Conservation (phyloP, 2,113 vertebrate species). For the Cygnus buccinator region DNA sequence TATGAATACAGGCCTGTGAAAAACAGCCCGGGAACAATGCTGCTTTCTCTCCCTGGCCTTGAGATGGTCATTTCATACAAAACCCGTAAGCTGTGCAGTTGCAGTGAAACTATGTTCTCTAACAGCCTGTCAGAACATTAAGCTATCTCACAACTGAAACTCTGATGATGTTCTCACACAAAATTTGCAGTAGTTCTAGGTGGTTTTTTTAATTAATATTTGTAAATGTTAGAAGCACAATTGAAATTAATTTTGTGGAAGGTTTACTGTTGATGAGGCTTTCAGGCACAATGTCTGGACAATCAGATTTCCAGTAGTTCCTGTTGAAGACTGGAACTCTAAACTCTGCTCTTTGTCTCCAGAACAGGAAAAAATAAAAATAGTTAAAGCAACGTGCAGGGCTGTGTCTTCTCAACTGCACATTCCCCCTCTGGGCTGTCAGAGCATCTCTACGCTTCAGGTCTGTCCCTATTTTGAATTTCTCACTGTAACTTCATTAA, state of each 20-base stretch:
- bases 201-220: not conserved
- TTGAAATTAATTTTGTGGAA: not conserved
- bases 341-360: accelerated
- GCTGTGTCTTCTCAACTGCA: not conserved
- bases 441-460: not conserved
- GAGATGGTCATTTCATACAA: conserved; percentile 72
- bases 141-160: conserved; percentile 26
- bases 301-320: not conserved
- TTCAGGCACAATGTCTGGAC: not conserved
- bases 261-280: not conserved
- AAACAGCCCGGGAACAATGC: conserved; percentile 84
- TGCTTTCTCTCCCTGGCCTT: conserved; percentile 75
- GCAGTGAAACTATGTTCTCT: conserved; percentile 4
- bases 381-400: not conserved
- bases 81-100: conserved; percentile 33
- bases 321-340: not conserved
- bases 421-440: accelerated
- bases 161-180: not conserved
- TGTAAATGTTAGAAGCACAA: not conserved
- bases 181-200: not conserved
- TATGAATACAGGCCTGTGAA: conserved; percentile 87
- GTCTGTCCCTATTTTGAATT: not conserved
- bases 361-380: accelerated
- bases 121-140: not conserved
- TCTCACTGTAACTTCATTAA: not conserved